These are phyloP conservation scores for Macquaria australasica DNA, from an alignment of 2,113 vertebrate species.

Conservation along the genomic window DNA sequence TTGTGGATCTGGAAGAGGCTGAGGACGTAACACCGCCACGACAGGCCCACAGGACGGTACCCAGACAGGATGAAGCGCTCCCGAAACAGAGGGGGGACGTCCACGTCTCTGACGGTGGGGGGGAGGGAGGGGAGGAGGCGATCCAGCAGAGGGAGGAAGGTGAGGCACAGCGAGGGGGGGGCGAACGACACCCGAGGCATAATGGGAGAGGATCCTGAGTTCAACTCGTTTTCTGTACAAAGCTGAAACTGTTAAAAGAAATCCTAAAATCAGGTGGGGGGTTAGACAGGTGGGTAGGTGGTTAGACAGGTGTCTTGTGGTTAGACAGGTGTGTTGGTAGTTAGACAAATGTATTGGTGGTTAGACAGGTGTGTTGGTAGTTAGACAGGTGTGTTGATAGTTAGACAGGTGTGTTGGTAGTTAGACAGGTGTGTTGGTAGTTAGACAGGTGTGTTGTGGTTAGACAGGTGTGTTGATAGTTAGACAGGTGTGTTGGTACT, in stretches of 20 bases:
- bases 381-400: no score
- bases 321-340: no score
- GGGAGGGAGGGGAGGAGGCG: slow-evolving; percentile 82
- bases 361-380: no score
- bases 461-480: no score
- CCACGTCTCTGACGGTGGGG: slow-evolving; percentile 84
- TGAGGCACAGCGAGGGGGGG: slow-evolving; percentile 4
- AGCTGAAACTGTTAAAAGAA: not conserved
- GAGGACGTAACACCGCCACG: slow-evolving; percentile 90
- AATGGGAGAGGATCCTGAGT: slow-evolving; percentile 16
- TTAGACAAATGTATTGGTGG: no score
- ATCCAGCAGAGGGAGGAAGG: not conserved
- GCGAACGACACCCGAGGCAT: slow-evolving; percentile 67
- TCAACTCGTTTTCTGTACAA: not conserved
- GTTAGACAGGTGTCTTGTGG: no score
- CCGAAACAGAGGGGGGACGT: slow-evolving; percentile 90
- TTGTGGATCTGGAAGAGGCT: slow-evolving; percentile 96
- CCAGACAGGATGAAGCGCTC: slow-evolving; percentile 90
- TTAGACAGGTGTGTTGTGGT: no score
- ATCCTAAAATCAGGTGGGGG: not conserved
- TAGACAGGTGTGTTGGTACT: no score
- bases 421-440: no score
- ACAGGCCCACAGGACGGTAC: slow-evolving; percentile 88
- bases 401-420: no score
- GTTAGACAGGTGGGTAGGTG: not conserved